Base-by-base conservation (phyloP, 1,140 invertebrate species). In the Sitodiplosis mosellana region DNA sequence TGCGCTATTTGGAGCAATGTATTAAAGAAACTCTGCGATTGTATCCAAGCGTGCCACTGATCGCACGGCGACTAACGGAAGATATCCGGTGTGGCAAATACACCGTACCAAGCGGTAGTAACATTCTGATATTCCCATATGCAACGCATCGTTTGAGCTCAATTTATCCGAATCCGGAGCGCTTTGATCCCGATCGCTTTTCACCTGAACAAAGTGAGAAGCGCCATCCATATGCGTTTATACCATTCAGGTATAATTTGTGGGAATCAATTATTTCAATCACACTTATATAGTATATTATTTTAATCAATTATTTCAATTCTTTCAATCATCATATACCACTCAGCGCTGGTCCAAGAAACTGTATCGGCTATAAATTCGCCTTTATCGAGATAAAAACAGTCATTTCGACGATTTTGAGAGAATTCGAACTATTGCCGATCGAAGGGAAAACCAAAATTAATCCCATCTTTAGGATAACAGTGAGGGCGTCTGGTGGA, bases 221-320 rank as follows among this genome's bases (percentile, higher is more conserved):
- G 48, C 65, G 75, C 38, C 66, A 78, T 60, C 73, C 75, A 0
- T 79, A 71, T 49, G 73, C 73, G 2, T 83, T 73, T 47, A 58
- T 83, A 8, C 80, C 82, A 0, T 85, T 85, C 55, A 81, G 78
- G n/a, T n/a, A n/a, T n/a, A n/a, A n/a, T n/a, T n/a, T 46, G 76
- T 76, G 2, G 81, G 81, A 1, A 70, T 71, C 2, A 65, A 78
- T 52, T 33, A 48, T 37, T n/a, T n/a, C n/a, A n/a, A n/a, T n/a
- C n/a, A n/a, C n/a, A n/a, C n/a, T n/a, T n/a, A n/a, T n/a, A n/a
- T n/a, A n/a, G n/a, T n/a, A 14, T 17, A 36, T 27, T 27, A 21
- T 43, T 27, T 33, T 40, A 44, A 44, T 21, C 6, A 45, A 44
- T 36, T 19, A 20, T n/a, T 40, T 17, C 12, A 37, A 33, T n/a